Evolutionary conservation across 2,888 invertebrate genomes (phyloP), one percentile per base, ranked within the genome.

Genomic region (Nysson spinosus): DNA sequence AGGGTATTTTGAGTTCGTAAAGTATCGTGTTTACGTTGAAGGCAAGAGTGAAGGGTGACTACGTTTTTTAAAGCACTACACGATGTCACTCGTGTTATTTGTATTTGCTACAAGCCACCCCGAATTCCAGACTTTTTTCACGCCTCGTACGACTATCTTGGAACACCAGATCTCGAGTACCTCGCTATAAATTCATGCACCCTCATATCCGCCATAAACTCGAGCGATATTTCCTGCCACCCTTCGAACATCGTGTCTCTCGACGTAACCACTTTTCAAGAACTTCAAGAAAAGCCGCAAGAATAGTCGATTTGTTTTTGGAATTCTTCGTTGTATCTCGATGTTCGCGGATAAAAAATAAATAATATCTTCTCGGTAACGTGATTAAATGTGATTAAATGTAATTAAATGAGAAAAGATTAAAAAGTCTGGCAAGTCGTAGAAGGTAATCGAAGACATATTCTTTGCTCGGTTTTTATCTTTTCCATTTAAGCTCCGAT

Each of bases 131-230:
- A 28, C 47, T 39, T 44, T 40, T 51, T 46, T 55, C 24, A 2
- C 54, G 35, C 54, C 35, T 37, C 7, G 42, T 39, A 54, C 57
- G 47, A n/a, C n/a, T n/a, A n/a, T n/a, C n/a, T n/a, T n/a, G n/a
- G n/a, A n/a, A n/a, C n/a, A n/a, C n/a, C 49, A 28, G 26, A 32
- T 34, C 34, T 44, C 52, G 37, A 52, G 42, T 42, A 61, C 42
- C 28, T 34, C 16, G 46, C 46, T 67, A 70, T 74, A 74, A 74
- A 74, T 74, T 60, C 68, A 57, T 46, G 54, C 56, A 28, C 58
- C 68, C 75, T 74, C 61, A 56, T 37, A 60, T 39, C 46, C 32
- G 35, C 51, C 64, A 54, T 74, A 68, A 74, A 71, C 68, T 68
- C 40, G 43, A 24, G 56, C 58, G 40, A 73, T 67, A 64, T 71